Conservation (phyloP, 2,797 vertebrate species). For the Pelodytes ibericus region DNA sequence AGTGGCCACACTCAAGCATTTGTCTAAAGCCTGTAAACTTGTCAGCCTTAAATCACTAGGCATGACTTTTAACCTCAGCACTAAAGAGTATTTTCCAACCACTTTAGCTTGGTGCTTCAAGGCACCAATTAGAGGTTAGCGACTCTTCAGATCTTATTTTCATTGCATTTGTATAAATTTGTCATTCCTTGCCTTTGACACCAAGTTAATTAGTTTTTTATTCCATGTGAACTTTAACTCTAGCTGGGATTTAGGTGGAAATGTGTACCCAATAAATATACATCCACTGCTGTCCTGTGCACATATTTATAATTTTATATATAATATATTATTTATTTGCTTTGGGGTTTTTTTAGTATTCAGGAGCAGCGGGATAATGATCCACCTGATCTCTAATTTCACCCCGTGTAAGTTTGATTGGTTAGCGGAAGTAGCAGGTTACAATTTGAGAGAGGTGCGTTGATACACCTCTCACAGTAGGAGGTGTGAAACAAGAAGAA, state of each 20-base stretch:
- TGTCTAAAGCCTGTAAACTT: conserved; percentile 52
- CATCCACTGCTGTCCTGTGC: conserved; percentile 48
- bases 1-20: conserved; percentile 4
- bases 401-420: conserved; percentile 62
- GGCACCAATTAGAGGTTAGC: conserved; percentile 52
- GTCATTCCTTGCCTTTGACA: conserved; percentile 52
- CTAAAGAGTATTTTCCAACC: conserved; percentile 55
- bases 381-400: conserved; percentile 62
- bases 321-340: conserved; percentile 41
- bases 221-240: conserved; percentile 56
- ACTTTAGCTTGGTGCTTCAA: conserved; percentile 54
- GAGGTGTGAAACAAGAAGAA: conserved; percentile 66
- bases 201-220: conserved; percentile 58
- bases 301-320: conserved; percentile 10
- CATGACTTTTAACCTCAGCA: conserved; percentile 61
- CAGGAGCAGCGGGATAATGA: conserved; percentile 56
- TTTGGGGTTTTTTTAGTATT: conserved; percentile 18
- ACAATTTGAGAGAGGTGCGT: conserved; percentile 62
- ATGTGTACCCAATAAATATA: conserved; percentile 54
- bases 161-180: conserved; percentile 55
- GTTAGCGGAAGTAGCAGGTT: conserved; percentile 69
- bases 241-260: conserved; percentile 53
- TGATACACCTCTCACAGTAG: conserved; percentile 60
- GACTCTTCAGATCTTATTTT: conserved; percentile 56
- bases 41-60: conserved; percentile 42